Base-by-base conservation (phyloP, 2,888 invertebrate species). In the Alentia gelatinosa region DNA sequence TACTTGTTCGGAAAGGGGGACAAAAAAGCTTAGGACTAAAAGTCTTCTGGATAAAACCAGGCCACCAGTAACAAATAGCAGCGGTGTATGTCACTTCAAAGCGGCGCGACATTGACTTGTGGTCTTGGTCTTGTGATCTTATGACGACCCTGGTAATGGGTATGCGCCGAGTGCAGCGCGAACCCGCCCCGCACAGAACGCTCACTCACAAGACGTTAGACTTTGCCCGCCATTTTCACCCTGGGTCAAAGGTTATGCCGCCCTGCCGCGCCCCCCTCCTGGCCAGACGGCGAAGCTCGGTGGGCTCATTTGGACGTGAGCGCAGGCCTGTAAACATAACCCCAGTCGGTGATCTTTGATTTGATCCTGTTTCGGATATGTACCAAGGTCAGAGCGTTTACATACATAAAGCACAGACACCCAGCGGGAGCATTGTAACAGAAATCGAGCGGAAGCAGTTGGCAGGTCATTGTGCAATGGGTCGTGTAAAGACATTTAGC, bases 31-130 rank as follows among this genome's bases (percentile, higher is more conserved):
- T 79, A 37, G n/a, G 79, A 79, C 79, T 35, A 79, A 12, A 47
- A 9, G 23, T 37, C 79, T 39, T 79, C 79, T 39, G 19, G 79
- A 79, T 79, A 79, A 79, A 79, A 79, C 79, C 79, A 79, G 79
- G 79, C 79, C 79, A 79, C 79, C 3, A 79, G 79, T 39, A 79
- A 79, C 79, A 79, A 79, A 79, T 79, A 79, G 79, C 79, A 79
- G 79, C 15, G 37, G 79, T 23, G 37, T 9, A 35, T 79, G 79
- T 39, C 79, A 79, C 79, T 37, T 79, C 79, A 79, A 79, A 79
- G 79, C 7, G 79, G 37, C 37, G 1, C 35, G 79, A 79, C 79
- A 39, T 39, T 39, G 79, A 79, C 79, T 79, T 79, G 79, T 79
- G 79, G 12, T 19, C 19, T 19, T 1, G 79, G 4, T 79, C 79